Evolutionary conservation across 2,888 invertebrate genomes (phyloP), one percentile per base, ranked within the genome.

Genomic region (Trissolcus japonicus): DNA sequence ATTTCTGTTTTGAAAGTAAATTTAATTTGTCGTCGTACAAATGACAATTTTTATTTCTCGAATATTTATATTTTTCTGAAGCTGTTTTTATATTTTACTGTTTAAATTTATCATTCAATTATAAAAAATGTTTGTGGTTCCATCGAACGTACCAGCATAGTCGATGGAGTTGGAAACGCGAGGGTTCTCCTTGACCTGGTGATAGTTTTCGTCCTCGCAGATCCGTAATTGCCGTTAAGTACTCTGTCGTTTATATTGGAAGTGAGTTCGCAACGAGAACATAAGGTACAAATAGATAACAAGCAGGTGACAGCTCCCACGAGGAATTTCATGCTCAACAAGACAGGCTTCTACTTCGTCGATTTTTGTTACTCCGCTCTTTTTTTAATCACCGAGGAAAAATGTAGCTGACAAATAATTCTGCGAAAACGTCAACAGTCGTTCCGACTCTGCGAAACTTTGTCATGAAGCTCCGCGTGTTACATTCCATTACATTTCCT

Each of bases 131-230:
- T 19, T n/a, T 40, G 55, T 57, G 40, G 19, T 19, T 40, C 14
- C 29, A 56, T n/a, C 9, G 21, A 16, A 80, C 84, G 76, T 83
- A 88, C 88, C 83, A 88, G 61, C 51, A 88, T 73, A 35, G 81
- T 81, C 3, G 86, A 81, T 3, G 82, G 62, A 2, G 51, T 41
- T 2, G 85, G 87, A 80, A 83, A 88, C 63, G 83, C 74, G 25
- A 88, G 82, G 19, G 81, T 81, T 67, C 87, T 85, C 66, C 78
- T 80, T 55, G 75, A 72, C 43, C 84, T 80, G 16, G 81, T 79
- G 65, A 25, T 63, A 56, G 48, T 71, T 61, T 43, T 40, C 17
- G 46, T 72, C 63, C 57, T 67, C 50, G 51, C 50, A 57, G 74
- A 61, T 74, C 76, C 76, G 76, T 79, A 76, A 80, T 80, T 77